These are phyloP conservation scores for Pseudotriccus pelzelni DNA, from an alignment of 2,797 vertebrate genomes.

Conservation along the genomic window DNA sequence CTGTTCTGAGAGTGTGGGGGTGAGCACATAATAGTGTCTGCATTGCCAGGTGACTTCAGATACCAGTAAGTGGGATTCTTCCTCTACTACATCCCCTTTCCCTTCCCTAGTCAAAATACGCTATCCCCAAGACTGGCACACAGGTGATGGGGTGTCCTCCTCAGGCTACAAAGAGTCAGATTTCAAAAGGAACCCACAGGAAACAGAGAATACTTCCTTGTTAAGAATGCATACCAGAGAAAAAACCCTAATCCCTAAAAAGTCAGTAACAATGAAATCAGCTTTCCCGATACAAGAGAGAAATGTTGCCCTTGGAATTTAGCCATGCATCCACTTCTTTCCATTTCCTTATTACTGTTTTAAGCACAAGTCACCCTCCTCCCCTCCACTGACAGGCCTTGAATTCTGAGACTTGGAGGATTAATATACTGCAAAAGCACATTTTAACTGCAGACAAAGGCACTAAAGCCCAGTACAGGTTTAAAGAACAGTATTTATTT, in stretches of 20 bases:
- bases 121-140: neutral
- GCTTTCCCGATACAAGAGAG: neutral
- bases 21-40: neutral
- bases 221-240: neutral
- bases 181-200: constrained; percentile 24
- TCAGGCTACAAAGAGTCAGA: neutral
- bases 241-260: neutral
- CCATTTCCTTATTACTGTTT: neutral
- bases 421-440: neutral
- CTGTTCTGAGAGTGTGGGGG: neutral
- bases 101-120: neutral
- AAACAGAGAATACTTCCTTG: constrained; percentile 41
- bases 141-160: neutral
- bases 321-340: neutral
- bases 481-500: neutral
- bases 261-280: constrained; percentile 29
- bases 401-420: neutral
- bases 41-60: neutral
- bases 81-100: neutral
- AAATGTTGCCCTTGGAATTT: constrained; percentile 20
- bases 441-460: neutral
- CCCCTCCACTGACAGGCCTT: neutral
- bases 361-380: neutral
- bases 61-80: neutral
- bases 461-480: neutral